Percentiles rank a stretch among this genome's conserved stretches.
phyloP scores from a whole-genome alignment of 2,888 invertebrate genomes.

The Drosophila merina region DNA sequence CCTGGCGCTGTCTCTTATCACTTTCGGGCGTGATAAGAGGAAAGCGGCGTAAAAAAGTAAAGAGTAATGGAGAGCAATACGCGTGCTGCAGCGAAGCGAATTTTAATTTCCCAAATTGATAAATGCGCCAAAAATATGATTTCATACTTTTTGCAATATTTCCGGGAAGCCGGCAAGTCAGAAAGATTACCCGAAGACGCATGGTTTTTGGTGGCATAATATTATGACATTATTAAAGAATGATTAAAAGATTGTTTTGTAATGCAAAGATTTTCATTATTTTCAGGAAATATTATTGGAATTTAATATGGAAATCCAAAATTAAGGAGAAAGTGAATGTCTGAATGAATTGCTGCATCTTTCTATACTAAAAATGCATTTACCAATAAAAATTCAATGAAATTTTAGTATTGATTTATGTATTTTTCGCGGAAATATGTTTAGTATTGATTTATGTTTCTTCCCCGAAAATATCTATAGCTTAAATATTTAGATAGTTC shows the following conservation, averaged over 20 bases:
- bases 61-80: constrained; percentile 4
- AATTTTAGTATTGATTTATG: constrained; percentile 34
- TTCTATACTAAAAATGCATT: too few species aligned
- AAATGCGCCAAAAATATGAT: constrained; percentile 22
- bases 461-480: not conserved
- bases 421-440: not conserved
- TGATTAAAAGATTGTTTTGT: too few species aligned
- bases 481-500: not conserved
- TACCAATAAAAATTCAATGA: not conserved
- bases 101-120: constrained; percentile 42
- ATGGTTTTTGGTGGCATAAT: not conserved
- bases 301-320: too few species aligned
- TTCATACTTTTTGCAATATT: constrained; percentile 20
- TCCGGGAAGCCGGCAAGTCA: constrained; percentile 19
- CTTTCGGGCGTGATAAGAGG: constrained; percentile 41
- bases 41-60: not conserved
- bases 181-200: not conserved
- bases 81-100: constrained; percentile 28
- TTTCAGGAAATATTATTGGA: too few species aligned
- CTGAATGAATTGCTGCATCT: too few species aligned
- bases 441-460: too few species aligned
- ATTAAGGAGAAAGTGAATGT: too few species aligned
- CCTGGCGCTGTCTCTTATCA: constrained; percentile 42
- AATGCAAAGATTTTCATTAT: too few species aligned
- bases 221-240: not conserved